These are phyloP conservation scores for Bovichtus diacanthus DNA, from an alignment of 2,797 vertebrate species.

Conservation along the genomic window DNA sequence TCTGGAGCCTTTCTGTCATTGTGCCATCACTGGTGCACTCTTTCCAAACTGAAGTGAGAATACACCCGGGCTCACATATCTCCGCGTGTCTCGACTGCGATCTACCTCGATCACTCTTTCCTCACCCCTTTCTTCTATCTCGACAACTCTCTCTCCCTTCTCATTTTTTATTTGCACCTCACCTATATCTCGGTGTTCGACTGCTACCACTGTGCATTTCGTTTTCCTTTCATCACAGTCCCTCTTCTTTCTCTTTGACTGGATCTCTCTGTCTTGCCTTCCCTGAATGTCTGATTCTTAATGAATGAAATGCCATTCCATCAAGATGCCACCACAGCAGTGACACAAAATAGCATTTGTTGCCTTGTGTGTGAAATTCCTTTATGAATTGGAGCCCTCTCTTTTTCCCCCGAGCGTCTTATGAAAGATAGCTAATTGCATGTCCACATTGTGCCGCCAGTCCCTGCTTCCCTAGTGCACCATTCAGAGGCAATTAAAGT, in stretches of 20 bases:
- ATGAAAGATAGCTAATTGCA: conserved; percentile 85
- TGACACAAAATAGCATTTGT: conserved; percentile 80
- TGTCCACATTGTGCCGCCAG: conserved; percentile 79
- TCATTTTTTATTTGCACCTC: conserved; percentile 70
- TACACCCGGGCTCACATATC: conserved; percentile 53
- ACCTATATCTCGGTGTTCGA: conserved; percentile 55
- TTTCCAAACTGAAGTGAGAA: conserved; percentile 60
- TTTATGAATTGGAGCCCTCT: conserved; percentile 76
- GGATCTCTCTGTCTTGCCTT: conserved; percentile 66
- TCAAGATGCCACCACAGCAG: conserved; percentile 76
- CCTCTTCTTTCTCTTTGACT: conserved; percentile 55
- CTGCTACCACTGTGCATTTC: conserved; percentile 40
- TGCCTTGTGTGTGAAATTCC: conserved; percentile 80
- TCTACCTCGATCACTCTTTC: conserved; percentile 65
- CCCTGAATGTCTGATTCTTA: conserved; percentile 71
- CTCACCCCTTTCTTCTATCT: conserved; percentile 57
- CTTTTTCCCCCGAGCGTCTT: conserved; percentile 67
- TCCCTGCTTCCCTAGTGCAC: conserved; percentile 79
- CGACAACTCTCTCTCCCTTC: conserved; percentile 30
- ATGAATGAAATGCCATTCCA: conserved; percentile 82
- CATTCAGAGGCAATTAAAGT: conserved; percentile 90
- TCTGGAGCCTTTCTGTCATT: conserved; percentile 45
- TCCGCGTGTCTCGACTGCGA: conserved; percentile 44
- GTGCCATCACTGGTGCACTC: conserved; percentile 42
- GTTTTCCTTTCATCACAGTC: conserved; percentile 48